These are phyloP conservation scores for Geopemphigus sp. DNA, from an alignment of 1,140 invertebrate species.

Conservation along the genomic window DNA sequence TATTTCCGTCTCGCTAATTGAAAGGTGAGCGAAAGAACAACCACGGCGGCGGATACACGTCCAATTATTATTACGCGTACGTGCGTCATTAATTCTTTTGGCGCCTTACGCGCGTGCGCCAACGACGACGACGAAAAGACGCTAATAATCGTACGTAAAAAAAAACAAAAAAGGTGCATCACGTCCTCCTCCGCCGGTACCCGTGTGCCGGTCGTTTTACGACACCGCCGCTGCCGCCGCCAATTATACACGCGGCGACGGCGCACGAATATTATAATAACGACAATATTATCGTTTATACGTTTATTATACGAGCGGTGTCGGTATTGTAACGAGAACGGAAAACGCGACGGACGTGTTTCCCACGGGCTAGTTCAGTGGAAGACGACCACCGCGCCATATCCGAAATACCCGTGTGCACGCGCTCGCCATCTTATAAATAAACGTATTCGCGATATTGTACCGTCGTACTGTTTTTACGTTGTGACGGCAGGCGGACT, in stretches of 20 bases:
- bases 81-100: constrained; percentile 39
- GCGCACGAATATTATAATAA: not conserved
- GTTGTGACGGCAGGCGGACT: too few relatives aligned
- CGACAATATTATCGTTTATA: not conserved
- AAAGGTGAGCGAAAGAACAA: constrained; percentile 21
- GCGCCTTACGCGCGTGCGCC: constrained; percentile 14
- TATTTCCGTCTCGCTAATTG: constrained; percentile 25
- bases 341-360: not conserved
- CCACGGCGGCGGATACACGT: not conserved
- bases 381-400: not conserved
- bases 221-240: constrained; percentile 47
- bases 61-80: constrained; percentile 43
- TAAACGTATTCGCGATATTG: too few relatives aligned
- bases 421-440: not conserved
- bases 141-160: not conserved
- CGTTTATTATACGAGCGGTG: not conserved
- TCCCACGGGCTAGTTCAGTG: constrained; percentile 27
- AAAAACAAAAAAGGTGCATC: constrained; percentile 11
- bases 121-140: not conserved
- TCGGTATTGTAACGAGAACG: not conserved
- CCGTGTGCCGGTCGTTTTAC: constrained; percentile 19
- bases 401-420: not conserved
- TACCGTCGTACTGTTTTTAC: too few relatives aligned
- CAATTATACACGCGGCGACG: constrained; percentile 38
- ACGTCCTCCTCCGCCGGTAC: not conserved